Base-by-base conservation (phyloP, 92 coral and sea anemone species). In the Galaxea fascicularis region DNA sequence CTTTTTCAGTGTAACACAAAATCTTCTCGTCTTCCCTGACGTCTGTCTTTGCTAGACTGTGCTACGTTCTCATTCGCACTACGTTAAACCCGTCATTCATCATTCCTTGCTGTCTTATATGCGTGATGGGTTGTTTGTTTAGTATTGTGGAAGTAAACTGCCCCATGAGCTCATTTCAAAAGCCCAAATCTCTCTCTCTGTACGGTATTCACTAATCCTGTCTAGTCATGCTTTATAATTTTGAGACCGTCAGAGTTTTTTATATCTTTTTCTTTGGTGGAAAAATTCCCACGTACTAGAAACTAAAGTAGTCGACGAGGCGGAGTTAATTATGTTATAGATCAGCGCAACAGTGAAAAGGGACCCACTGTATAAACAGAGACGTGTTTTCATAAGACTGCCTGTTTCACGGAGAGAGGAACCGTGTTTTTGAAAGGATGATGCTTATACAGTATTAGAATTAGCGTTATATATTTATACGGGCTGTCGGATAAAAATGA, bases 41-140 rank as follows among this genome's bases (percentile, higher is more conserved):
- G 60, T 22, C 58, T 63, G 46, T 30, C 75, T 51, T 44, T 52
- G n/a, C 62, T 59, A 28, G 86, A 82, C 86, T 82, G 86, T 20
- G 27, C 52, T 57, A 44, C 51, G 52, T 70, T 58, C 22, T 69
- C 39, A 70, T 41, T 35, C 31, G 70, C 65, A 59, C 70, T 46
- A 27, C 13, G 25, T 82, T 82, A 82, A 79, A 65, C 73, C 74
- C 76, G 75, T 82, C 86, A 71, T 60, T 58, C 78, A 28, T 58
- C 70, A 70, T 56, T 65, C 71, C 68, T 26, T 14, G 13, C 25
- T 71, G 71, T 20, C 56, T 35, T 71, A 70, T 58, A 82, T 82
- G 86, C 86, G 86, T 82, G 86, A 82, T 82, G 71, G 78, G 59
- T 70, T 82, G 86, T 82, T 82, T 82, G 86, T 82, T 82, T 82